Evolutionary conservation across 2,888 invertebrate genomes (phyloP).

Genomic region (Cephus rjabovi): DNA sequence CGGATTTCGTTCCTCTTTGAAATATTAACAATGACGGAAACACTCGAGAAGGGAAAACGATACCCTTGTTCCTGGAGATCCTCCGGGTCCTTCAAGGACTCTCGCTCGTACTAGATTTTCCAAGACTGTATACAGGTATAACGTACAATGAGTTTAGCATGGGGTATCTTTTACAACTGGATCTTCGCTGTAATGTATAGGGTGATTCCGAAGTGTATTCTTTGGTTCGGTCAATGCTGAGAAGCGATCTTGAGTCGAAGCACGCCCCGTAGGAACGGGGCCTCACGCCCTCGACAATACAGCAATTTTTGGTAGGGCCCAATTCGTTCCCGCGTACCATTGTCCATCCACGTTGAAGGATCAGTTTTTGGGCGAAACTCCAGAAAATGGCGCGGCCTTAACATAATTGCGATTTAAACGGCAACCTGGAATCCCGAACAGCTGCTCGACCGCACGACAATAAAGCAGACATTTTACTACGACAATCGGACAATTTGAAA

Average conservation of each 20-base stretch:
- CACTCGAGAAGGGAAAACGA: neutral
- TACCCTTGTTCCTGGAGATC: neutral
- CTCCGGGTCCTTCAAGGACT: neutral
- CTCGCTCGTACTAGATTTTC: neutral
- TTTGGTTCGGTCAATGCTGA: neutral
- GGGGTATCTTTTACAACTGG: slow-evolving; percentile 7
- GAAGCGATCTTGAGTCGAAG: neutral
- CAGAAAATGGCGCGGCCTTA: slow-evolving; percentile 16
- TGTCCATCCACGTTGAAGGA: slow-evolving; percentile 18
- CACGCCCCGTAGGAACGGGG: neutral
- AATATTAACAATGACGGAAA: neutral
- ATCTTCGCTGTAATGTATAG: neutral
- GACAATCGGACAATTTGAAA: slow-evolving; percentile 61
- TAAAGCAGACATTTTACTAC: slow-evolving; percentile 48
- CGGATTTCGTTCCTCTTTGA: neutral
- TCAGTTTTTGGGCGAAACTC: slow-evolving; percentile 24
- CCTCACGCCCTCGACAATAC: slow-evolving; percentile 34
- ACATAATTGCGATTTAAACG: slow-evolving; percentile 62
- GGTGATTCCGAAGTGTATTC: neutral
- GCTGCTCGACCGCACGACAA: slow-evolving; percentile 47
- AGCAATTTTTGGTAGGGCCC: slow-evolving; percentile 17
- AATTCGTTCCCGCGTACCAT: slow-evolving; percentile 13
- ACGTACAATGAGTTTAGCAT: neutral
- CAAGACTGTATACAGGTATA: neutral
- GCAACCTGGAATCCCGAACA: slow-evolving; percentile 32